A percentile compares a stretch with the other conserved stretches of the same genome.
Conservation (phyloP, 1,140 invertebrate genomes). For the Lordiphosa mommai region DNA sequence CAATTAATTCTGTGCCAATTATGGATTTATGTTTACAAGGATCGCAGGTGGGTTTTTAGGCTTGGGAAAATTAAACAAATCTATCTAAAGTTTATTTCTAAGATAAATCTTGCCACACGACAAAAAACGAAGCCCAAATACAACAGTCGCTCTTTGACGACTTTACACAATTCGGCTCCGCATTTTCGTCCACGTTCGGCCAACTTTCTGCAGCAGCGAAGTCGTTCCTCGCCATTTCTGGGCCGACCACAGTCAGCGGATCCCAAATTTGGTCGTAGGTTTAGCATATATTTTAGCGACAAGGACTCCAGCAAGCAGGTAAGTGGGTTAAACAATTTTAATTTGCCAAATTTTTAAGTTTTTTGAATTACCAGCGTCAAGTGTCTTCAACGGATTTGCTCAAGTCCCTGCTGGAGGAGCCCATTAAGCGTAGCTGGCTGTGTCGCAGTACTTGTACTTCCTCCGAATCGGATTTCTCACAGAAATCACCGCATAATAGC, state of each 20-base stretch:
- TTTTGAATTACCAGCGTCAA: conserved; percentile 24
- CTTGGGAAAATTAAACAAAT: too few relatives aligned
- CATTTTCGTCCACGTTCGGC: conserved; percentile 68
- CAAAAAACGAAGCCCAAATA: conserved; percentile 71
- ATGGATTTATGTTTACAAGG: conserved; percentile 78
- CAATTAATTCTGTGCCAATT: conserved; percentile 38
- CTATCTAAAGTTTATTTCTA: background rate
- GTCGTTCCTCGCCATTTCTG: conserved; percentile 62
- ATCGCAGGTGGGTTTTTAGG: conserved; percentile 49
- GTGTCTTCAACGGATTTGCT: conserved; percentile 71
- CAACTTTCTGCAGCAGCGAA: conserved; percentile 66
- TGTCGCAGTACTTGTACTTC: conserved; percentile 61
- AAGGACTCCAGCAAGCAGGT: conserved; percentile 42
- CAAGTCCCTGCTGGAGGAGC: conserved; percentile 68
- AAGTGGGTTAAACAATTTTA: conserved; percentile 18
- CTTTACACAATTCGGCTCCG: conserved; percentile 38
- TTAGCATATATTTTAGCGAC: conserved; percentile 47
- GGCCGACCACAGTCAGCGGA: conserved; percentile 73
- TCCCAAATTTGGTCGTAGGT: conserved; percentile 55
- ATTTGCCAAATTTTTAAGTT: background rate
- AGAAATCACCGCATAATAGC: conserved; percentile 42
- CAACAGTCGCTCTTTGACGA: conserved; percentile 56
- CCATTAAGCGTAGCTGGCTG: conserved; percentile 72
- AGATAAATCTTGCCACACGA: conserved; percentile 74
- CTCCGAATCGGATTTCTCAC: conserved; percentile 62